phyloP scores from a whole-genome alignment of 2,888 invertebrate species.

The Ligdia adustata region DNA sequence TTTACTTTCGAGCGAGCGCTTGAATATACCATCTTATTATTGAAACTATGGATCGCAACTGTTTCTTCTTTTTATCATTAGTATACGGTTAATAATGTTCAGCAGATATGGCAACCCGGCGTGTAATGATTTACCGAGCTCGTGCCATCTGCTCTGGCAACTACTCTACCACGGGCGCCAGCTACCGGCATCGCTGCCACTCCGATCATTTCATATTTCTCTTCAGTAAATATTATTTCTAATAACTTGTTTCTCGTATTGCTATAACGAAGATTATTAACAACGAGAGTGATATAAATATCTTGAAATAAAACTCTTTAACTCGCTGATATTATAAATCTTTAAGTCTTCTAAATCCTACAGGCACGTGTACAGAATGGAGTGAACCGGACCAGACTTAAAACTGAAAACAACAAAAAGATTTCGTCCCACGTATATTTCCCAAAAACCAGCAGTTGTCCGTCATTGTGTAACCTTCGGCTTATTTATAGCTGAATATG shows the following conservation, averaged over 20 bases:
- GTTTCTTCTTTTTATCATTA: too few relatives aligned
- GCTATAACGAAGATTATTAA: constrained; percentile 32
- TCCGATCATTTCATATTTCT: constrained; percentile 22
- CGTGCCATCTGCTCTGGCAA: constrained; percentile 25
- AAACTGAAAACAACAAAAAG: too few relatives aligned
- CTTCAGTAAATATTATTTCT: constrained; percentile 25
- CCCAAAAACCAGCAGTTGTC: too few relatives aligned
- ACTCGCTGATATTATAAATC: neutral
- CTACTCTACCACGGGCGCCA: constrained; percentile 14
- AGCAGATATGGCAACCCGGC: constrained; percentile 13
- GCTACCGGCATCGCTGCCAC: constrained; percentile 20
- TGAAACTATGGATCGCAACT: too few relatives aligned
- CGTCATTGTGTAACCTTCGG: too few relatives aligned
- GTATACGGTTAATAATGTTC: neutral
- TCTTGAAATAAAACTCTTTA: neutral
- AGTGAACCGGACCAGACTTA: too few relatives aligned
- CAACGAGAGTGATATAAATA: constrained; percentile 33
- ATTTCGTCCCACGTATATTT: too few relatives aligned
- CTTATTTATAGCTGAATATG: too few relatives aligned
- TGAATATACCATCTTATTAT: too few relatives aligned
- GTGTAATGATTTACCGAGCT: constrained; percentile 20
- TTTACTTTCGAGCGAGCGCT: too few relatives aligned
- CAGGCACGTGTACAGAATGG: too few relatives aligned
- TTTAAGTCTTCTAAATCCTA: too few relatives aligned
- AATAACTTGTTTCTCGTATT: constrained; percentile 28